Percentiles rank a stretch among this genome's conserved stretches.
These are phyloP conservation scores for Polyommatus iphigenia DNA, from an alignment of 2,888 invertebrate genomes.

Conservation along the genomic window DNA sequence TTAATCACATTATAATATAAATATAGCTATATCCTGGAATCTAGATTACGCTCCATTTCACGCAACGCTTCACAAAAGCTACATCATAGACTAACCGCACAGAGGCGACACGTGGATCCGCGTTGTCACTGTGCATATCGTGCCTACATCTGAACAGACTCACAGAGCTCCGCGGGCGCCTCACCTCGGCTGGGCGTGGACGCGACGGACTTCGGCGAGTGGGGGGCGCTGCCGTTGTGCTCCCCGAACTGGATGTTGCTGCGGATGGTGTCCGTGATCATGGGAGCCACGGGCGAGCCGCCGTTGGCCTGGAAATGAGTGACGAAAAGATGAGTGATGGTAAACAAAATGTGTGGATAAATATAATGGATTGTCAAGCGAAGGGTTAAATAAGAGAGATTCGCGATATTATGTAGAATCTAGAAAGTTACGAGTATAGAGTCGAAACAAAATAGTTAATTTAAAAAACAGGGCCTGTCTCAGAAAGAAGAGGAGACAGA, in stretches of 20 bases:
- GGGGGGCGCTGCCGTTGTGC: constrained; percentile 61
- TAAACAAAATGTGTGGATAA: no score
- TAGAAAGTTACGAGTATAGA: no score
- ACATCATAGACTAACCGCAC: not conserved
- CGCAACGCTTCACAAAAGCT: no score
- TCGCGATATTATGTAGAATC: no score
- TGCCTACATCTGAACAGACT: constrained; percentile 71
- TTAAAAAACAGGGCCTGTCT: no score
- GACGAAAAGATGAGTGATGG: not conserved
- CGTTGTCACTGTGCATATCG: constrained; percentile 52
- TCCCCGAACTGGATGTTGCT: constrained; percentile 81
- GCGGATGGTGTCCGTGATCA: constrained; percentile 81
- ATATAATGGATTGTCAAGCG: no score
- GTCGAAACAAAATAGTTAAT: no score
- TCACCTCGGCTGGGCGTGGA: constrained; percentile 78
- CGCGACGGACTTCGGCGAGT: constrained; percentile 66
- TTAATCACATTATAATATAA: not conserved
- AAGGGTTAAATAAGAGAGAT: no score
- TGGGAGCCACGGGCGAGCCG: constrained; percentile 68
- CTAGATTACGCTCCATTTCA: not conserved
- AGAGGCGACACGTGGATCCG: not conserved
- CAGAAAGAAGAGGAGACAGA: no score
- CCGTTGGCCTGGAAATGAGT: constrained; percentile 61
- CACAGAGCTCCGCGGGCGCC: constrained; percentile 72
- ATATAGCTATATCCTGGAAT: not conserved